Evolutionary conservation across 1,140 invertebrate genomes (phyloP).

Genomic region (Harpegnathos saltator): DNA sequence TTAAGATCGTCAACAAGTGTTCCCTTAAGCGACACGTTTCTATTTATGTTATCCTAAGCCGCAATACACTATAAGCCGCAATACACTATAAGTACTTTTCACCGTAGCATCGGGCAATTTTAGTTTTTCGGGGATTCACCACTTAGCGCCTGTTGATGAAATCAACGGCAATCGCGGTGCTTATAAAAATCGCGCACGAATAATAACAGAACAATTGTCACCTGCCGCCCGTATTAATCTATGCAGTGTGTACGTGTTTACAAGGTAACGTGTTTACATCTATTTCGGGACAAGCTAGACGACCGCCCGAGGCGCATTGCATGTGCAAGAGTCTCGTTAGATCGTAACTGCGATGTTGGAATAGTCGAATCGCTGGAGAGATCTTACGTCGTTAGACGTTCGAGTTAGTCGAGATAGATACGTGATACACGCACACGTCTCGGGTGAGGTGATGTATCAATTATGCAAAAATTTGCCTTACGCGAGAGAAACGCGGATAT

Average conservation of each 20-base stretch:
- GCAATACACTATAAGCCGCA: no score
- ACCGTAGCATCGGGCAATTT: no score
- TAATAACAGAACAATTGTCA: conserved; percentile 50
- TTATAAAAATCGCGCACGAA: conserved; percentile 18
- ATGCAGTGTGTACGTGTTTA: conserved; percentile 24
- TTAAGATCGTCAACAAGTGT: no score
- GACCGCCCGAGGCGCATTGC: conserved; percentile 41
- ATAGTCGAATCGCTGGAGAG: neutral
- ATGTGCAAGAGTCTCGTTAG: conserved; percentile 40
- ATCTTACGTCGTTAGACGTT: conserved; percentile 1
- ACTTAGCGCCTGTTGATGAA: conserved; percentile 12
- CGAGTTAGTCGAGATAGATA: no score
- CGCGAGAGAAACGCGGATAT: no score
- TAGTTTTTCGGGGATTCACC: neutral
- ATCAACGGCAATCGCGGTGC: neutral
- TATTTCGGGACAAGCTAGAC: conserved; percentile 42
- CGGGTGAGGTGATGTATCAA: no score
- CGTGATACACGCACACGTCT: no score
- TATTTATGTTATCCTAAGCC: no score
- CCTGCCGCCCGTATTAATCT: conserved; percentile 12
- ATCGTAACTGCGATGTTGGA: conserved; percentile 30
- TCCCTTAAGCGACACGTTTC: no score
- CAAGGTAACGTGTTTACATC: conserved; percentile 17
- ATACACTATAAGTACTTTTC: no score
- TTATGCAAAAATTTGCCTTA: no score